phyloP scores from a whole-genome alignment of 2,797 vertebrate species.

The Enteromius radiatus region DNA sequence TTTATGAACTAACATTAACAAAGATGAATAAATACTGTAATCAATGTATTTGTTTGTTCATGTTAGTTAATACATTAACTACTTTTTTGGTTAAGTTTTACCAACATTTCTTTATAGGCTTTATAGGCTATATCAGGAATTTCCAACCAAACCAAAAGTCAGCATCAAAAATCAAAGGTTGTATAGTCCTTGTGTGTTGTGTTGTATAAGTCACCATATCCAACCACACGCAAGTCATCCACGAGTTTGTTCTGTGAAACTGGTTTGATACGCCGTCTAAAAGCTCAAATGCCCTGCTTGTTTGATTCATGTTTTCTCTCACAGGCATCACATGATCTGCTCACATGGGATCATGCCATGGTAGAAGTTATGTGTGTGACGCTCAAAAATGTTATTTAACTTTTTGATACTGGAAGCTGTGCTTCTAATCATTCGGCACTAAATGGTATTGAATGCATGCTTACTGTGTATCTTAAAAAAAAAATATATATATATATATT shows the following conservation, averaged over 20 bases:
- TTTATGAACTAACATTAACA: too few relatives aligned
- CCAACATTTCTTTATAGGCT: not conserved
- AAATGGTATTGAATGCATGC: not conserved
- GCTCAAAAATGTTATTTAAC: not conserved
- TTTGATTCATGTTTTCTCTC: conserved; percentile 24
- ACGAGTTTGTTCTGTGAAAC: conserved; percentile 2
- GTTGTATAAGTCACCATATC: not conserved
- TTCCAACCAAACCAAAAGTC: not conserved
- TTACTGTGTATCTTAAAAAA: not conserved
- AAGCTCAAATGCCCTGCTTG: conserved; percentile 25
- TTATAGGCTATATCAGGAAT: too few relatives aligned
- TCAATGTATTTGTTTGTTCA: too few relatives aligned
- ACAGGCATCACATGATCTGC: conserved; percentile 52
- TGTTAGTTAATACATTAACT: too few relatives aligned
- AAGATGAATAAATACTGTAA: too few relatives aligned
- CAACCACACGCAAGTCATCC: not conserved
- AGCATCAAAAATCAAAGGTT: not conserved
- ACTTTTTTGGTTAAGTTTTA: too few relatives aligned
- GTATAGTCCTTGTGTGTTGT: too few relatives aligned
- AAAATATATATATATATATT: not conserved
- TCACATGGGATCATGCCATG: conserved; percentile 52
- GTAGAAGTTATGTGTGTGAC: not conserved
- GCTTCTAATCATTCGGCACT: not conserved
- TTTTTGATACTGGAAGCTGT: not conserved
- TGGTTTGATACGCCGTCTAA: not conserved